These are phyloP conservation scores for Phrynocephalus versicolor DNA, from an alignment of 2,113 vertebrate species.

Conservation along the genomic window DNA sequence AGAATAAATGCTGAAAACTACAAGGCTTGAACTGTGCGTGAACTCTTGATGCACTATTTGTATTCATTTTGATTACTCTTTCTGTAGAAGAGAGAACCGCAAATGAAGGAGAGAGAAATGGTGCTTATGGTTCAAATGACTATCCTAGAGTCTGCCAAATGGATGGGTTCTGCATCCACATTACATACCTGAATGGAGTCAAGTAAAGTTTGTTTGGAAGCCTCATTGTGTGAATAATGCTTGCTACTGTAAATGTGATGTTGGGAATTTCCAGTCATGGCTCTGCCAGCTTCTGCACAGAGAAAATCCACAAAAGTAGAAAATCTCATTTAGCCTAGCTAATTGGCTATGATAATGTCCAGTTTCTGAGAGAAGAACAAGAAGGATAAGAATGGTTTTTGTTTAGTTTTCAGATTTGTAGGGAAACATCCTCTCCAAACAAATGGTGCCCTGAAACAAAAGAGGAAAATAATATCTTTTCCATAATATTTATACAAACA, in stretches of 20 bases:
- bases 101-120: background rate
- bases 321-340: too few relatives aligned
- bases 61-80: background rate
- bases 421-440: background rate
- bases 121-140: background rate
- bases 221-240: background rate
- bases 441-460: background rate
- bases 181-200: background rate
- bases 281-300: background rate
- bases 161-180: background rate
- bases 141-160: background rate
- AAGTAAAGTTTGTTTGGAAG: background rate
- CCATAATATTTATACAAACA: background rate
- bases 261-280: background rate
- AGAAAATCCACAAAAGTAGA: too few relatives aligned
- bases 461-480: background rate
- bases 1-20: background rate
- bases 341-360: too few relatives aligned
- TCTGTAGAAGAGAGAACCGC: background rate
- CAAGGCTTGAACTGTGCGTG: background rate
- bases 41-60: background rate
- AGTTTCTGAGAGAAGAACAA: too few relatives aligned
- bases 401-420: background rate
- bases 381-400: background rate
- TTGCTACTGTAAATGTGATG: background rate